Conservation (phyloP, 1,140 invertebrate genomes). For the Macrocentrus cingulum region DNA sequence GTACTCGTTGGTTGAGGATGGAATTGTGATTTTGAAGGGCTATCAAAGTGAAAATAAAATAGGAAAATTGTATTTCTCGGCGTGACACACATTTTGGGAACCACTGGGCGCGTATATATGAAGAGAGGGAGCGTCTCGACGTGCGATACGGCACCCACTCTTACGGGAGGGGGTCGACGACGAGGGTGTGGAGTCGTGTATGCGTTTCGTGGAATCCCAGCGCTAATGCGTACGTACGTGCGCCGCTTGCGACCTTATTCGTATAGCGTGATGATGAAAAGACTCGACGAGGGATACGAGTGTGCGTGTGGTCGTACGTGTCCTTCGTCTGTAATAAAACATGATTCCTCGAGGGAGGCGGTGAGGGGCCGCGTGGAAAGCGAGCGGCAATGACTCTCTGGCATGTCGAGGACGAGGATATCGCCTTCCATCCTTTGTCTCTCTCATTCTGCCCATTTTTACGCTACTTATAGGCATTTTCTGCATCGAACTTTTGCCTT, state of each 20-base stretch:
- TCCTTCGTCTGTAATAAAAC: slow-evolving; percentile 32
- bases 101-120: slow-evolving; percentile 19
- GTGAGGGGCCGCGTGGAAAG: neutral
- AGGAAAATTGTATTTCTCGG: too few species aligned
- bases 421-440: slow-evolving; percentile 7
- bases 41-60: neutral
- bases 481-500: neutral
- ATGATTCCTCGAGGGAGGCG: slow-evolving; percentile 27
- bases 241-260: neutral
- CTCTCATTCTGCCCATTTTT: neutral
- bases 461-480: neutral
- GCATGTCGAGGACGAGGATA: slow-evolving; percentile 17
- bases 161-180: neutral
- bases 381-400: slow-evolving; percentile 4
- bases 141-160: slow-evolving; percentile 14
- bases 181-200: neutral
- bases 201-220: slow-evolving; percentile 13
- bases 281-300: slow-evolving; percentile 10
- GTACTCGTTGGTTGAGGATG: too few species aligned
- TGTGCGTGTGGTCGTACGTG: slow-evolving; percentile 8
- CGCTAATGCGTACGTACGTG: slow-evolving; percentile 13
- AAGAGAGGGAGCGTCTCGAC: neutral
- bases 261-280: slow-evolving; percentile 9
- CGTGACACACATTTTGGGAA: slow-evolving; percentile 25
- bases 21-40: neutral